Conservation (phyloP, 2,888 invertebrate genomes). For the Latheticus oryzae region DNA sequence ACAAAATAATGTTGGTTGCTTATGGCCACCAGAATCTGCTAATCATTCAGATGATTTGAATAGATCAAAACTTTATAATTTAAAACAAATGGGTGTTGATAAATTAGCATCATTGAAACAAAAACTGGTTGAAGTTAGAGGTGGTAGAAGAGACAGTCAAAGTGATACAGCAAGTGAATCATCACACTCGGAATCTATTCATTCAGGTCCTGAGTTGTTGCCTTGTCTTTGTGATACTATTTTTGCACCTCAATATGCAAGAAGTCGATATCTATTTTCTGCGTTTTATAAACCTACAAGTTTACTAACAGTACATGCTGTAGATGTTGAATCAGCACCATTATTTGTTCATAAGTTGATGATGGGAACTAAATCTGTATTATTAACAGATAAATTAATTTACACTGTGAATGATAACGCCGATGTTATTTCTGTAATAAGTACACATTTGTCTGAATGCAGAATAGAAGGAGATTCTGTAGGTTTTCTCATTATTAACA, state of each 20-base stretch:
- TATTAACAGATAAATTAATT: slow-evolving; percentile 77
- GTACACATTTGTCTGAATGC: slow-evolving; percentile 70
- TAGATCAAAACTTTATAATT: slow-evolving; percentile 71
- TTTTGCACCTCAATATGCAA: slow-evolving; percentile 70
- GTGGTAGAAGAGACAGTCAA: slow-evolving; percentile 58
- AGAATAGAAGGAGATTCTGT: slow-evolving; percentile 67
- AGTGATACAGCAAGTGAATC: slow-evolving; percentile 62
- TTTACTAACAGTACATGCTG: slow-evolving; percentile 73
- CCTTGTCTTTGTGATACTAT: slow-evolving; percentile 67
- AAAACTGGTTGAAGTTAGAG: slow-evolving; percentile 70
- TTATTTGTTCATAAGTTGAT: slow-evolving; percentile 78
- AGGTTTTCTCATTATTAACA: slow-evolving; percentile 51
- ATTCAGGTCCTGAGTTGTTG: slow-evolving; percentile 62
- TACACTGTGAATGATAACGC: slow-evolving; percentile 70
- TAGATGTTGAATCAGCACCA: slow-evolving; percentile 75
- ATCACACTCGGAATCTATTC: slow-evolving; percentile 53
- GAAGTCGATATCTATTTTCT: slow-evolving; percentile 70
- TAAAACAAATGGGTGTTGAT: slow-evolving; percentile 77
- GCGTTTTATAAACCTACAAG: slow-evolving; percentile 70
- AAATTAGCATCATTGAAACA: slow-evolving; percentile 75
- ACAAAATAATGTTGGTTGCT: slow-evolving; percentile 79
- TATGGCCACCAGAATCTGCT: slow-evolving; percentile 70
- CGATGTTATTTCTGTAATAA: slow-evolving; percentile 68
- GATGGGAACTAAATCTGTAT: slow-evolving; percentile 70
- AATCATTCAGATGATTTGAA: slow-evolving; percentile 61